Evolutionary conservation across 2,113 vertebrate genomes (phyloP).

Genomic region (Isurus oxyrinchus): DNA sequence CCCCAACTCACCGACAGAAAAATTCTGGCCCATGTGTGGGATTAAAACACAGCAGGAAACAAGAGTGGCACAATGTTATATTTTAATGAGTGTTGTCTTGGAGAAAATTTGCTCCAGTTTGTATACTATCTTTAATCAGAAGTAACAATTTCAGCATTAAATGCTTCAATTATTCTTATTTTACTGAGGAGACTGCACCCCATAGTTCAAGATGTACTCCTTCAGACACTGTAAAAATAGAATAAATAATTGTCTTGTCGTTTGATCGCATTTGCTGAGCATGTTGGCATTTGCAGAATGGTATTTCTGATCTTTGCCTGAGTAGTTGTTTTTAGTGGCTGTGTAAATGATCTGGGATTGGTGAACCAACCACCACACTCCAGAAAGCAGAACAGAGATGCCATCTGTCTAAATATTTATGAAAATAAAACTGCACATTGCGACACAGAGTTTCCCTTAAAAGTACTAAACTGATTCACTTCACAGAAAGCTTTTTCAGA

Average conservation of each 20-base stretch:
- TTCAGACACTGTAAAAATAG: not conserved
- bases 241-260: not conserved
- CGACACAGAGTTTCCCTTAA: not conserved
- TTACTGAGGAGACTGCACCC: not conserved
- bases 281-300: not conserved
- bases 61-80: not conserved
- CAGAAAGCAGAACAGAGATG: not conserved
- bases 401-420: conserved; percentile 12
- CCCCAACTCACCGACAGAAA: no score
- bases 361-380: not conserved
- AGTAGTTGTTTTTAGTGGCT: not conserved
- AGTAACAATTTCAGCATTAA: not conserved
- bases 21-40: not conserved
- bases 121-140: not conserved
- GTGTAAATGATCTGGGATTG: not conserved
- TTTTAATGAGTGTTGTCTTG: not conserved
- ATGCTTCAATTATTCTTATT: not conserved
- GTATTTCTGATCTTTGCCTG: not conserved
- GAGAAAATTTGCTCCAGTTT: not conserved
- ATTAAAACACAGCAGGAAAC: not conserved
- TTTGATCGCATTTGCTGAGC: not conserved
- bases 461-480: not conserved
- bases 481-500: not conserved
- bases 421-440: not conserved
- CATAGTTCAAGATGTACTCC: not conserved